Evolutionary conservation across 1,140 invertebrate genomes (phyloP).

Genomic region (Penaeus chinensis): DNA sequence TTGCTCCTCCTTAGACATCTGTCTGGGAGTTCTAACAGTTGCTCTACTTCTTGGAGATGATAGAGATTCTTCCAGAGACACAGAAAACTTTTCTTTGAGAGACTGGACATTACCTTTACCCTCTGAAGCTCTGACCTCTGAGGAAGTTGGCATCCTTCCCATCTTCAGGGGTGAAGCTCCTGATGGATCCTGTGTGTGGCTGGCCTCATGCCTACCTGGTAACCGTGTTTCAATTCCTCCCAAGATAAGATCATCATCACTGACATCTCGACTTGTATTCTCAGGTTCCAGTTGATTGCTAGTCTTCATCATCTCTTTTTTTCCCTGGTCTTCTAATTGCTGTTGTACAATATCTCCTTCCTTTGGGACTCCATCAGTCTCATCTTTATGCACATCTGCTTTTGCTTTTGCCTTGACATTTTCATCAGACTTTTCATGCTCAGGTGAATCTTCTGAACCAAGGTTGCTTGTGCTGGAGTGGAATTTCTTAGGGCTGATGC

Average conservation of each 20-base stretch:
- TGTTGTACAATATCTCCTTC: background rate
- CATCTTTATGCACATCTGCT: background rate
- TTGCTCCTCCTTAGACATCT: background rate
- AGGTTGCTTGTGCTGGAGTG: background rate
- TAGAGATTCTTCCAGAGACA: no score
- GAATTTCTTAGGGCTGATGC: slow-evolving; percentile 17
- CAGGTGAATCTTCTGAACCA: background rate
- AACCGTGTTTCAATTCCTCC: slow-evolving; percentile 23
- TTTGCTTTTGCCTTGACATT: background rate
- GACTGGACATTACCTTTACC: no score
- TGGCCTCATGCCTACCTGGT: background rate
- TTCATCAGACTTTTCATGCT: background rate
- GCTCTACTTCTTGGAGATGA: no score
- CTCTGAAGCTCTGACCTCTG: no score
- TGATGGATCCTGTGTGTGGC: background rate
- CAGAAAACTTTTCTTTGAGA: no score
- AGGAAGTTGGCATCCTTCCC: no score
- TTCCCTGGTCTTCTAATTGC: no score
- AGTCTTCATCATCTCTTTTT: no score
- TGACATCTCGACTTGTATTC: slow-evolving; percentile 34
- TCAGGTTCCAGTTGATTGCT: background rate
- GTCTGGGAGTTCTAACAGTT: no score
- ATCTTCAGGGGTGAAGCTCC: no score
- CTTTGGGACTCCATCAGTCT: background rate
- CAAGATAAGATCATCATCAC: slow-evolving; percentile 29